A percentile compares a stretch with the other conserved stretches of the same genome.
phyloP scores from a whole-genome alignment of 2,888 invertebrate genomes.

The Lysandra coridon region DNA sequence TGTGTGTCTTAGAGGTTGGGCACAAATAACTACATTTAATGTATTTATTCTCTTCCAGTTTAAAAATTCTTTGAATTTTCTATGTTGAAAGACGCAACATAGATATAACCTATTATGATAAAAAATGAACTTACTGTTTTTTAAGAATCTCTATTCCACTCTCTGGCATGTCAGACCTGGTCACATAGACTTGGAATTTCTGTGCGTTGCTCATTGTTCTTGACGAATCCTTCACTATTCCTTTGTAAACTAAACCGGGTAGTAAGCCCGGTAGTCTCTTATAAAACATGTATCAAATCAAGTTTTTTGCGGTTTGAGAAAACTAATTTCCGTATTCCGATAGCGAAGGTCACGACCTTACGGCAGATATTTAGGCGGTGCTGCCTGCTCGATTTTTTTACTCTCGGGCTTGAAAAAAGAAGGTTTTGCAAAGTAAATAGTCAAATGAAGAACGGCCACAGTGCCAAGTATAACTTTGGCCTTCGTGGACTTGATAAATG shows the following conservation, averaged over 20 bases:
- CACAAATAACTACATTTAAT: not conserved
- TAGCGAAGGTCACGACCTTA: slow-evolving; percentile 46
- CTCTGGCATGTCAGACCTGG: slow-evolving; percentile 83
- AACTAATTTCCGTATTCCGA: slow-evolving; percentile 45
- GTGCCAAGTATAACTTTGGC: slow-evolving; percentile 69
- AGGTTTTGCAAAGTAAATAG: slow-evolving; percentile 68
- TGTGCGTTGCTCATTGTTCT: slow-evolving; percentile 60
- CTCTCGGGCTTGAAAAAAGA: slow-evolving; percentile 65
- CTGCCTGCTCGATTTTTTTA: slow-evolving; percentile 46
- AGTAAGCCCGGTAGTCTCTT: slow-evolving; percentile 48
- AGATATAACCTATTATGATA: slow-evolving; percentile 30
- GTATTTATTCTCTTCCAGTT: not conserved
- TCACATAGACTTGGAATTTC: slow-evolving; percentile 81
- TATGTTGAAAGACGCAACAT: not conserved
- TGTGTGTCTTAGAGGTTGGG: not conserved
- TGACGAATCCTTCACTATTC: slow-evolving; percentile 41
- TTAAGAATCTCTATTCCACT: slow-evolving; percentile 80
- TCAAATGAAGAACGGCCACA: slow-evolving; percentile 62
- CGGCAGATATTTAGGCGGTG: slow-evolving; percentile 67
- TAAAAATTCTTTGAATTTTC: not conserved
- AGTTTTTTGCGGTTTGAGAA: slow-evolving; percentile 40
- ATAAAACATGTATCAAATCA: slow-evolving; percentile 58
- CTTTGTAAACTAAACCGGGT: slow-evolving; percentile 47
- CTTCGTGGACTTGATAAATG: slow-evolving; percentile 67
- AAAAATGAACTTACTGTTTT: slow-evolving; percentile 78